These are phyloP conservation scores for Gisinianus flammeolus DNA, from an alignment of 2,888 invertebrate genomes.

Conservation along the genomic window DNA sequence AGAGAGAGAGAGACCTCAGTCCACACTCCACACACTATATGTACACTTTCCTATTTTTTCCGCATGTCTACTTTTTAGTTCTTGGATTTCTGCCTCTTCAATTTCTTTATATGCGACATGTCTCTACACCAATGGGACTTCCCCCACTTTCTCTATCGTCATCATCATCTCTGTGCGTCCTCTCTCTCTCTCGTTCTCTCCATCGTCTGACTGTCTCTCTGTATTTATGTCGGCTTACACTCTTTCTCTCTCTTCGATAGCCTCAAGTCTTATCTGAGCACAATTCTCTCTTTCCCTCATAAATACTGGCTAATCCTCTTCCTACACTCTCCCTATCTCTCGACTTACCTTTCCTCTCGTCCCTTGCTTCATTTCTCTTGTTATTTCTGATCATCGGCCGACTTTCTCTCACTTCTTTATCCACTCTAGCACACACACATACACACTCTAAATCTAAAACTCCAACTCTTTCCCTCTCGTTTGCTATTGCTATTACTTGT, in stretches of 20 bases:
- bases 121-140: too few relatives aligned
- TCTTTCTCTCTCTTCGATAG: neutral
- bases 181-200: conserved; percentile 1
- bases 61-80: too few relatives aligned
- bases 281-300: conserved; percentile 17
- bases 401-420: neutral
- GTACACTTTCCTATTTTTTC: too few relatives aligned
- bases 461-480: neutral
- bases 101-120: too few relatives aligned
- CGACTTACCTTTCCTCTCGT: neutral
- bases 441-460: neutral
- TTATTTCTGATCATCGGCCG: neutral
- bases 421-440: neutral
- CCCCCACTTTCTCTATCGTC: too few relatives aligned
- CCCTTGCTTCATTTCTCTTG: neutral
- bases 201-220: too few relatives aligned
- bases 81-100: too few relatives aligned
- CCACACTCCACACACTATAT: too few relatives aligned
- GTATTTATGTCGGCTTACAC: too few relatives aligned
- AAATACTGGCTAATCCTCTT: conserved; percentile 24
- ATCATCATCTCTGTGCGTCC: neutral
- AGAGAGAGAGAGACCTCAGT: too few relatives aligned
- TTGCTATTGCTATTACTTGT: too few relatives aligned
- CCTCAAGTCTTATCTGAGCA: conserved; percentile 19
- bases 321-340: neutral